Conservation (phyloP, 1,140 invertebrate genomes). For the Olivierus martensii region DNA sequence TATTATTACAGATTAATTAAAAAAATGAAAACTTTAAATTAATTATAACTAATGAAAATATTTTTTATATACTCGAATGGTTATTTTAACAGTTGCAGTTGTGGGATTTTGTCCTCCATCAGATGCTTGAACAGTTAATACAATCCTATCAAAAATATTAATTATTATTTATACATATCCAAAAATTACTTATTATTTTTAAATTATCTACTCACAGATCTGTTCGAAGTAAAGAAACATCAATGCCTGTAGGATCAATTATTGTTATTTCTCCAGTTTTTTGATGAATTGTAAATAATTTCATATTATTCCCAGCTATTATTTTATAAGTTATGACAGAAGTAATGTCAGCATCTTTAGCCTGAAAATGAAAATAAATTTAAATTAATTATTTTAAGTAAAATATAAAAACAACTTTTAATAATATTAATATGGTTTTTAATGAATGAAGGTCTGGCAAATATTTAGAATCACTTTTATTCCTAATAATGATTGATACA, state of each 20-base stretch:
- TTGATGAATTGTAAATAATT: conserved; percentile 51
- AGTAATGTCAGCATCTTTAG: conserved; percentile 61
- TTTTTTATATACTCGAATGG: conserved; percentile 44
- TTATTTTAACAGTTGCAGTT: conserved; percentile 39
- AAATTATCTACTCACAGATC: conserved; percentile 26
- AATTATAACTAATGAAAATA: too few relatives aligned
- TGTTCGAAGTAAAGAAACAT: conserved; percentile 43
- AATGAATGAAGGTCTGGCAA: too few relatives aligned
- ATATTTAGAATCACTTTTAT: too few relatives aligned
- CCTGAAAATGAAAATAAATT: conserved; percentile 31
- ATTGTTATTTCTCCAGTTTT: conserved; percentile 52
- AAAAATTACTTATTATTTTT: conserved; percentile 1
- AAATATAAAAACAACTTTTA: too few relatives aligned
- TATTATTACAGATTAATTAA: too few relatives aligned
- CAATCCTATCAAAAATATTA: conserved; percentile 7
- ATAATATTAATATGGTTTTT: too few relatives aligned
- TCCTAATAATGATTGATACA: too few relatives aligned
- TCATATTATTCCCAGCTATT: conserved; percentile 43
- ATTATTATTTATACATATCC: neutral
- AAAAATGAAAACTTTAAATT: too few relatives aligned
- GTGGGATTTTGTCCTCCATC: conserved; percentile 18
- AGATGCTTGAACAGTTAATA: conserved; percentile 16
- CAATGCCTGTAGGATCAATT: conserved; percentile 41
- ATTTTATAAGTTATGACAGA: conserved; percentile 64
- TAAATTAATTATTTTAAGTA: too few relatives aligned